Evolutionary conservation across 2,113 vertebrate species (phyloP).

Genomic region (Nibea albiflora): DNA sequence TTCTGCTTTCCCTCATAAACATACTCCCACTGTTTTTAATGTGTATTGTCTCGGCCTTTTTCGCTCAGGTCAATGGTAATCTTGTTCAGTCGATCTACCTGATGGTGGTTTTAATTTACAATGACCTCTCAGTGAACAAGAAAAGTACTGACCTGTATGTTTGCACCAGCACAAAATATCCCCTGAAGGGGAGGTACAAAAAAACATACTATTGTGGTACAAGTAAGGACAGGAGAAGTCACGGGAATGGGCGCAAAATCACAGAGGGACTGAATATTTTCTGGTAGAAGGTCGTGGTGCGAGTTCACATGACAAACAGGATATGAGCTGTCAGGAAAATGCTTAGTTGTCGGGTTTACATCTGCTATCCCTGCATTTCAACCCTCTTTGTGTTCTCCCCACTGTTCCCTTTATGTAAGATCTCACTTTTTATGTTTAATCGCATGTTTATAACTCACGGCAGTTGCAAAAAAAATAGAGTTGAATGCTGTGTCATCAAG

Average conservation of each 20-base stretch:
- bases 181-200: slow-evolving; percentile 22
- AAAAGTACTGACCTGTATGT: slow-evolving; percentile 46
- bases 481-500: not conserved
- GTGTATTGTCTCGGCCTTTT: slow-evolving; percentile 10
- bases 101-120: slow-evolving; percentile 43
- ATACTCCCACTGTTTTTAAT: not conserved
- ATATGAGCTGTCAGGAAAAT: slow-evolving; percentile 9
- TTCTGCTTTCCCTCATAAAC: not conserved
- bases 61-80: not conserved
- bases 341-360: slow-evolving; percentile 1
- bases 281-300: slow-evolving; percentile 9
- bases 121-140: slow-evolving; percentile 7
- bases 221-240: slow-evolving; percentile 11
- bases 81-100: slow-evolving; percentile 26
- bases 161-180: slow-evolving; percentile 23
- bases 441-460: too few relatives aligned
- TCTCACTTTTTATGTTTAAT: not conserved
- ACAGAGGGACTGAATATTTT: not conserved
- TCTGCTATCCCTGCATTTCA: not conserved
- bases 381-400: not conserved
- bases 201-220: slow-evolving; percentile 23
- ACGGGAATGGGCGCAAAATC: not conserved
- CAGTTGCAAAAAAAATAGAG: not conserved
- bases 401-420: not conserved
- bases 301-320: not conserved